Conservation (phyloP, 2,797 vertebrate genomes). For the Poecilia velifera region DNA sequence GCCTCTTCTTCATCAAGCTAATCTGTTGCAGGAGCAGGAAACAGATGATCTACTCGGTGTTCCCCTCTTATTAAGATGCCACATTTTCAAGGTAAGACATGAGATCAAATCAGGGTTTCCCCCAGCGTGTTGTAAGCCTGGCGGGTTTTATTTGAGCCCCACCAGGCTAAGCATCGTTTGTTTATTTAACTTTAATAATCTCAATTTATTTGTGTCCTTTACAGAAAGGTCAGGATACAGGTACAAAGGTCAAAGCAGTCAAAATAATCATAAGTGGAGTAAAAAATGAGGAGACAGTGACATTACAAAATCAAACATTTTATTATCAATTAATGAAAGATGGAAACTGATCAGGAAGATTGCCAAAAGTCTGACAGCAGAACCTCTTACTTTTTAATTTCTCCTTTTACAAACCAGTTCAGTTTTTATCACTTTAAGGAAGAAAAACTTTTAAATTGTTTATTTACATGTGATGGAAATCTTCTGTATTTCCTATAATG, state of each 20-base stretch:
- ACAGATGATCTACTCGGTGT: too few species aligned
- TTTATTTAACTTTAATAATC: neutral
- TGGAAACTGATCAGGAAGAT: neutral
- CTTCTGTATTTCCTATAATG: neutral
- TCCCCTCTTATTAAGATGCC: neutral
- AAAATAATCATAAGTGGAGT: neutral
- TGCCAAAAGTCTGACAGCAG: neutral
- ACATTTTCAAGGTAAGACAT: neutral
- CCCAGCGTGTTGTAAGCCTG: too few species aligned
- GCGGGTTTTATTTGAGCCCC: too few species aligned
- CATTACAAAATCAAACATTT: neutral
- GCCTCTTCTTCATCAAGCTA: slow-evolving; percentile 6
- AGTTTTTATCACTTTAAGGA: neutral
- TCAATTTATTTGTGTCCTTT: neutral
- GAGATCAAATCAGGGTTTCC: neutral
- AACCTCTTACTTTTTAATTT: too few species aligned
- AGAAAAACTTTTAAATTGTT: neutral
- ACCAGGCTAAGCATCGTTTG: too few species aligned
- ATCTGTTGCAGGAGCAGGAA: neutral
- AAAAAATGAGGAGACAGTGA: neutral
- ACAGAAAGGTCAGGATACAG: neutral
- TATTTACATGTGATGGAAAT: neutral
- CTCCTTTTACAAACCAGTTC: too few species aligned
- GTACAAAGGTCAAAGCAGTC: neutral
- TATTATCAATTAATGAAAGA: neutral